Evolutionary conservation across 92 coral and sea anemone genomes (phyloP), one percentile per base, ranked within the genome.

Genomic region (Micromussa lordhowensis): DNA sequence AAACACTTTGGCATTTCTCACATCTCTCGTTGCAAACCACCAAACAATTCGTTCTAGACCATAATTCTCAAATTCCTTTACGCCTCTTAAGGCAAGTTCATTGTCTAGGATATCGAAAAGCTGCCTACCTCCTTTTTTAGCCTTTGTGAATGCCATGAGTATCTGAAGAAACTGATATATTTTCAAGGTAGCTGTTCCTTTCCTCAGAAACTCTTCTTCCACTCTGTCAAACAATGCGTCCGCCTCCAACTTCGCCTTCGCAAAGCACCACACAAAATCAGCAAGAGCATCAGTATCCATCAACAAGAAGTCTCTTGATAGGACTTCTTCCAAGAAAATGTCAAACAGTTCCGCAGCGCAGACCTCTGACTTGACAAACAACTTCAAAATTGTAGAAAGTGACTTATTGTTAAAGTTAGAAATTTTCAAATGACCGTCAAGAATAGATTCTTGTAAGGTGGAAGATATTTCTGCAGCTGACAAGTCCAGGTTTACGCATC

Each of bases 251-350:
- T 3, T 34, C 11, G 18, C 28, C 48, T 63, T 59, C 22, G 66
- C 85, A 79, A 79, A 79, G 21, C 51, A 57, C 71, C 70, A 79
- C 5, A 61, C 70, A 81, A 81, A 34, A 34, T 81, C n/a, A n/a
- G n/a, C n/a, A n/a, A n/a, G n/a, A n/a, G n/a, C n/a, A n/a, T n/a
- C n/a, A n/a, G n/a, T n/a, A 31, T 63, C 74, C 32, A 81, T 34
- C 34, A 18, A 24, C 13, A n/a, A 31, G 14, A 34, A 22, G 55
- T 66, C 85, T 66, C n/a, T 79, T 40, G 28, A 81, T 12, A 81
- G 57, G 32, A 81, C 21, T 59, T 59, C 57, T 17, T 81, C 54
- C 73, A 55, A 55, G 49, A 79, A 79, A 79, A 7, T 19, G 13
- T 79, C 21, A 32, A 55, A 55, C 51, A 79, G 51, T 58, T 79